These are phyloP conservation scores for Macrochelys suwanniensis DNA, from an alignment of 2,797 vertebrate genomes.

Conservation along the genomic window DNA sequence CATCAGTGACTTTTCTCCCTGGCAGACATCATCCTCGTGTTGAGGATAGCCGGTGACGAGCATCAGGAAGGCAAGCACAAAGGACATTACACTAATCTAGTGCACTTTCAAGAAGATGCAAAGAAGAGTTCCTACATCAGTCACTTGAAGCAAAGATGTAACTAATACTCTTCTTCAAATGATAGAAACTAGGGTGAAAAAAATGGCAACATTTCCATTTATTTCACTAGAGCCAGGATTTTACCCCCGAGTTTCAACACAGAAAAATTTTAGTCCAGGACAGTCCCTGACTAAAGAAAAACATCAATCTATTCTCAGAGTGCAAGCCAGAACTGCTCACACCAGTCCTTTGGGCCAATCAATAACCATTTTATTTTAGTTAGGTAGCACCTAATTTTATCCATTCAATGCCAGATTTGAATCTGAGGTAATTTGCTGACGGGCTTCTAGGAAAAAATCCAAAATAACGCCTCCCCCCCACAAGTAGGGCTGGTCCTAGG, in stretches of 20 bases:
- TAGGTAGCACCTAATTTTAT: not conserved
- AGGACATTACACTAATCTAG: not conserved
- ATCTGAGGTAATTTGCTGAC: not conserved
- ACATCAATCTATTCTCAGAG: not conserved
- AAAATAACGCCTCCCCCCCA: accelerated
- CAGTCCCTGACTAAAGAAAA: not conserved
- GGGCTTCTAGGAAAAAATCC: too few relatives aligned
- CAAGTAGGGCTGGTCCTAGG: not conserved
- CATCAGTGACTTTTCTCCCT: too few relatives aligned
- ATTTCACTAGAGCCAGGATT: not conserved
- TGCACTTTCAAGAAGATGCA: not conserved
- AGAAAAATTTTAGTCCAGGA: not conserved
- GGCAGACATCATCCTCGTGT: too few relatives aligned
- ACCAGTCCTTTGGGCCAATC: not conserved
- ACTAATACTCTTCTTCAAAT: not conserved
- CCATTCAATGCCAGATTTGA: accelerated
- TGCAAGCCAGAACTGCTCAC: not conserved
- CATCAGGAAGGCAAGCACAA: too few relatives aligned
- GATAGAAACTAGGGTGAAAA: not conserved
- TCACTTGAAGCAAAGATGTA: not conserved
- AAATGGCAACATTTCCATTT: not conserved
- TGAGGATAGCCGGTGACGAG: too few relatives aligned
- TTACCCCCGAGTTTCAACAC: not conserved
- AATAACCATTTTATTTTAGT: not conserved
- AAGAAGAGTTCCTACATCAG: not conserved